Conservation (phyloP, 2,888 invertebrate species). For the Amphipoea lucens region DNA sequence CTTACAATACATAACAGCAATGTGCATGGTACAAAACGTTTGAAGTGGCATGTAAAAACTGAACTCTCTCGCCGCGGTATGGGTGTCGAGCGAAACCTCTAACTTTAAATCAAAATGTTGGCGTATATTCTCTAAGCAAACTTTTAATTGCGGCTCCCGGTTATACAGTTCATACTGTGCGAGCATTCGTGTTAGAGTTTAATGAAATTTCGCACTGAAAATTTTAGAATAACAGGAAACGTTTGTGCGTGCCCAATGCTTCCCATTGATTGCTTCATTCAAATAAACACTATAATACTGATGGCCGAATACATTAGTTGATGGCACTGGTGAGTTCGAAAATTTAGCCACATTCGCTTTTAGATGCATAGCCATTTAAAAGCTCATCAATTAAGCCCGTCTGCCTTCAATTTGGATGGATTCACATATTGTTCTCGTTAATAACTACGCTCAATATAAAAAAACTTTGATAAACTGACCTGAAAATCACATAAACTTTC, state of each 20-base stretch:
- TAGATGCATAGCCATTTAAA: conserved; percentile 41
- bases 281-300: conserved; percentile 67
- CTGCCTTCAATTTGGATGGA: conserved; percentile 17
- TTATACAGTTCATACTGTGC: conserved; percentile 82
- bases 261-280: conserved; percentile 68
- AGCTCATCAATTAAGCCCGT: conserved; percentile 17
- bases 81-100: conserved; percentile 76
- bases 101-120: conserved; percentile 88
- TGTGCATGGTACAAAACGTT: conserved; percentile 40
- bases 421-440: conserved; percentile 3
- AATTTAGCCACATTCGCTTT: conserved; percentile 23
- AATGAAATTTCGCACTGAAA: conserved; percentile 83
- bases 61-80: conserved; percentile 55
- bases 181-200: conserved; percentile 85
- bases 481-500: conserved; percentile 37
- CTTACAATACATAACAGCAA: conserved; percentile 32
- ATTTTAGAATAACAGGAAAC: conserved; percentile 76
- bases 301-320: conserved; percentile 51
- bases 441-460: conserved; percentile 20
- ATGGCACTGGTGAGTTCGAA: conserved; percentile 34
- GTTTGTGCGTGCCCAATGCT: conserved; percentile 66
- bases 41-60: conserved; percentile 68
- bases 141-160: conserved; percentile 88
- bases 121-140: conserved; percentile 84
- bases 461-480: conserved; percentile 11